These are phyloP conservation scores for Trichonephila clavata DNA, from an alignment of 1,140 invertebrate genomes.

Conservation along the genomic window DNA sequence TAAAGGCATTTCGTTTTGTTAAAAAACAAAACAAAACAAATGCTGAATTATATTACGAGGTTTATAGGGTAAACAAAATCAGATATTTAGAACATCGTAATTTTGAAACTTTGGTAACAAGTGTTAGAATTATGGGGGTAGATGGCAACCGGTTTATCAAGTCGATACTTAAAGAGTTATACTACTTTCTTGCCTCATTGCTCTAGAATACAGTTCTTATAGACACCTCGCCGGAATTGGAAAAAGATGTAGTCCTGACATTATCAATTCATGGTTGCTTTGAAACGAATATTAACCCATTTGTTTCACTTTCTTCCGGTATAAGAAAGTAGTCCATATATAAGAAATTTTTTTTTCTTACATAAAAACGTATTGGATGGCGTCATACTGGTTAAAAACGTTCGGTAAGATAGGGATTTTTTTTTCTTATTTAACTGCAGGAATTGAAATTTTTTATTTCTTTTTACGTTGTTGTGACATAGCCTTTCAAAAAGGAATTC, in stretches of 20 bases:
- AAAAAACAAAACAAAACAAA: conserved; percentile 5
- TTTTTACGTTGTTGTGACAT: too few species aligned
- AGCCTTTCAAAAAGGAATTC: too few species aligned
- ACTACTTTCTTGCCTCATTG: background rate
- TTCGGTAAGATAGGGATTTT: too few species aligned
- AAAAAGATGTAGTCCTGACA: background rate
- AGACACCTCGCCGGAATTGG: background rate
- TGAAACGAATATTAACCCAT: background rate
- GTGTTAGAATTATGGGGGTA: background rate
- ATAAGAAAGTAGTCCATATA: background rate
- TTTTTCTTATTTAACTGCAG: too few species aligned
- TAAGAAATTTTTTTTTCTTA: background rate
- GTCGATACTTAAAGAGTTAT: conserved; percentile 4
- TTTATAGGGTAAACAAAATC: conserved; percentile 36
- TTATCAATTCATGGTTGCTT: background rate
- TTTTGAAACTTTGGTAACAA: conserved; percentile 11
- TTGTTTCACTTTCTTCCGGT: background rate
- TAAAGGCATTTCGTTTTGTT: background rate
- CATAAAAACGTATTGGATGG: background rate
- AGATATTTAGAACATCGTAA: conserved; percentile 14
- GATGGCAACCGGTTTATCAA: conserved; percentile 41
- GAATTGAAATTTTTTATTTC: too few species aligned
- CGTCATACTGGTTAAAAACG: too few species aligned
- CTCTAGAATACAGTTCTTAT: background rate
- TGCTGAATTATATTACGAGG: conserved; percentile 29